Conservation (phyloP, 2,888 invertebrate genomes). For the Pemphredon lugubris region DNA sequence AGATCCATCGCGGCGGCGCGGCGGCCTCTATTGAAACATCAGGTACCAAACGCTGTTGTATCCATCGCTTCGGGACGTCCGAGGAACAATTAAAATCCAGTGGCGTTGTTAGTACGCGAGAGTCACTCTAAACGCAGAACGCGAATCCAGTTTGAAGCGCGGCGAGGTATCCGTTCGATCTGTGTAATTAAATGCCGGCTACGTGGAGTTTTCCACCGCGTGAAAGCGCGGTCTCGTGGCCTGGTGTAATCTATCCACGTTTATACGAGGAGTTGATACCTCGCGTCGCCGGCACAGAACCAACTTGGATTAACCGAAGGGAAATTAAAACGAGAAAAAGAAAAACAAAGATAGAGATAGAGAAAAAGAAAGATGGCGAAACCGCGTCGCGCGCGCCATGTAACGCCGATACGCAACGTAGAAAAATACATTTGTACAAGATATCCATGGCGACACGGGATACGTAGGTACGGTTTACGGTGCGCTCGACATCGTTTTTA, state of each 20-base stretch:
- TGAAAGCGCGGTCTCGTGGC: slow-evolving; percentile 36
- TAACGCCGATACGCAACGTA: slow-evolving; percentile 10
- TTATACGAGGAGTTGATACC: slow-evolving; percentile 19
- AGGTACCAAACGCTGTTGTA: too few species aligned
- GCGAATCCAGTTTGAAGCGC: slow-evolving; percentile 29
- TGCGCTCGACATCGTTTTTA: too few species aligned
- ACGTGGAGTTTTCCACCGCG: slow-evolving; percentile 40
- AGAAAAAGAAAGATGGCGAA: slow-evolving; percentile 9
- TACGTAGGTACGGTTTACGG: slow-evolving; percentile 29
- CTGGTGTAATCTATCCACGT: slow-evolving; percentile 40
- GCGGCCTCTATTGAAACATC: too few species aligned
- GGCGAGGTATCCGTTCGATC: slow-evolving; percentile 37
- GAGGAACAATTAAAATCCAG: slow-evolving; percentile 27
- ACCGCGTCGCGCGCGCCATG: slow-evolving; percentile 4
- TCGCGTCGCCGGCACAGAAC: background rate
- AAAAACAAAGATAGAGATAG: slow-evolving; percentile 2
- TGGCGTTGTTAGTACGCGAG: background rate
- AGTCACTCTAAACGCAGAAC: slow-evolving; percentile 3
- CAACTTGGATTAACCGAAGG: slow-evolving; percentile 10
- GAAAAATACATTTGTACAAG: slow-evolving; percentile 24
- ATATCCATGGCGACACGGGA: slow-evolving; percentile 7
- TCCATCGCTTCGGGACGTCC: background rate
- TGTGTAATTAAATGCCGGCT: slow-evolving; percentile 57
- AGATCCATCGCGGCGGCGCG: too few species aligned
- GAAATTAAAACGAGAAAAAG: slow-evolving; percentile 15